phyloP scores from a whole-genome alignment of 2,888 invertebrate genomes.

The Drosophila rubida region DNA sequence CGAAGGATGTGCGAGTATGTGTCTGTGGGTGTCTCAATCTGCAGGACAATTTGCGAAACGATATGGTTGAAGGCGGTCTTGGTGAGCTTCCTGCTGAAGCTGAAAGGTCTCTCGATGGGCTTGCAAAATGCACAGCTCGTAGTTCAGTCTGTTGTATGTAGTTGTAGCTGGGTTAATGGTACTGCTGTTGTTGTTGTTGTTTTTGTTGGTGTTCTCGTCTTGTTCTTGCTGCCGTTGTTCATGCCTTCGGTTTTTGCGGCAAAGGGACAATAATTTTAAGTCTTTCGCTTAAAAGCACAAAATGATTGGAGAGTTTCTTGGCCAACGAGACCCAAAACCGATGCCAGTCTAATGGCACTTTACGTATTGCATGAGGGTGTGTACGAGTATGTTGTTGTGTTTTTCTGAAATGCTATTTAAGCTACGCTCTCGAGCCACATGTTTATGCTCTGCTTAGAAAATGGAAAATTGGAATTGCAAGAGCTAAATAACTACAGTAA shows the following conservation, averaged over 20 bases:
- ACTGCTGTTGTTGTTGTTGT: conserved; percentile 39
- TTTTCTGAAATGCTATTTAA: conserved; percentile 60
- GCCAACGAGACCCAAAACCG: conserved; percentile 38
- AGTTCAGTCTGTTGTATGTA: conserved; percentile 43
- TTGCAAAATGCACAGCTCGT: conserved; percentile 25
- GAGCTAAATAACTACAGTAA: conserved; percentile 58
- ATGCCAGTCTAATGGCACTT: conserved; percentile 63
- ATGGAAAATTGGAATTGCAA: conserved; percentile 47
- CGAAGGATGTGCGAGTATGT: conserved; percentile 53
- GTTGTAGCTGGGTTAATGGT: conserved; percentile 52
- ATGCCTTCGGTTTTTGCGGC: conserved; percentile 38
- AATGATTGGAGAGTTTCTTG: conserved; percentile 63
- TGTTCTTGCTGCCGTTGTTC: conserved; percentile 40
- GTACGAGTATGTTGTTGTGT: conserved; percentile 21
- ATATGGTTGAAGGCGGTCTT: conserved; percentile 35
- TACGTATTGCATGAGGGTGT: conserved; percentile 28
- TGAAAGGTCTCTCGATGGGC: conserved; percentile 37
- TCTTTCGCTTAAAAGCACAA: conserved; percentile 73
- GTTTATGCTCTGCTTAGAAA: conserved; percentile 52
- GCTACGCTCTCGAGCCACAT: conserved; percentile 36
- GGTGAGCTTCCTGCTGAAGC: conserved; percentile 13
- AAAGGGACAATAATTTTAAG: conserved; percentile 68
- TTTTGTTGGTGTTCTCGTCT: conserved; percentile 21
- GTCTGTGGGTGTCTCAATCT: conserved; percentile 59
- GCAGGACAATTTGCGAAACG: conserved; percentile 69